Conservation (phyloP, 2,888 invertebrate species). For the Mellilla xanthometata region DNA sequence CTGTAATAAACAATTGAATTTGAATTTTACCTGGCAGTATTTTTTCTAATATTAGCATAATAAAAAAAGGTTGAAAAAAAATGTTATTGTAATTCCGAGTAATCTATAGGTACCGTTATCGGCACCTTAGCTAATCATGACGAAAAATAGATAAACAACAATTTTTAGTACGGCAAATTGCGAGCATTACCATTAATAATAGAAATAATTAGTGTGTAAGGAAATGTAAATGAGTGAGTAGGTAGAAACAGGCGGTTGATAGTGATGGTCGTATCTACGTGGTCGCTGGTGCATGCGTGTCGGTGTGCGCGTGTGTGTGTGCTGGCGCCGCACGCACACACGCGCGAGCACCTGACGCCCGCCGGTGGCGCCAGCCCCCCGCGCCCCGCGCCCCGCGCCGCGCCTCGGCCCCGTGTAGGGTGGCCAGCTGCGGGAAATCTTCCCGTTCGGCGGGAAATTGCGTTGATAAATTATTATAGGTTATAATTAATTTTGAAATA, state of each 20-base stretch:
- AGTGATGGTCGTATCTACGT: conserved; percentile 33
- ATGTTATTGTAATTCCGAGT: not conserved
- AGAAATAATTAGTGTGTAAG: conserved; percentile 3
- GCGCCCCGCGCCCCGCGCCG: conserved; percentile 35
- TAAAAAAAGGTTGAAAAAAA: not conserved
- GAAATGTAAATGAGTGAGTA: conserved; percentile 17
- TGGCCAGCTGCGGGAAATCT: conserved; percentile 38
- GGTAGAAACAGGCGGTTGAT: conserved; percentile 14
- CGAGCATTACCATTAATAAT: not conserved
- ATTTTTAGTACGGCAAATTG: too few species aligned
- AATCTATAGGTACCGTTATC: not conserved
- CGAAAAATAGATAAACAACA: conserved; percentile 1
- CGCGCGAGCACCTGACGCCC: conserved; percentile 76
- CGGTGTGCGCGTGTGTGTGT: conserved; percentile 25
- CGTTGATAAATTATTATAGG: too few species aligned
- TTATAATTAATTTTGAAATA: too few species aligned
- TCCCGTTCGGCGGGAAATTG: too few species aligned
- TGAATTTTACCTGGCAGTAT: too few species aligned
- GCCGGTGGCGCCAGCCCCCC: conserved; percentile 68
- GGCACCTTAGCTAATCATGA: not conserved
- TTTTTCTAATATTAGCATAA: too few species aligned
- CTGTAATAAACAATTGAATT: too few species aligned
- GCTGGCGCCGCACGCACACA: conserved; percentile 78
- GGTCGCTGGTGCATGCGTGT: conserved; percentile 30
- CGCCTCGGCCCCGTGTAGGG: conserved; percentile 38